These are phyloP conservation scores for Invenusta paracnida DNA, from an alignment of 2,888 invertebrate species.

Conservation along the genomic window DNA sequence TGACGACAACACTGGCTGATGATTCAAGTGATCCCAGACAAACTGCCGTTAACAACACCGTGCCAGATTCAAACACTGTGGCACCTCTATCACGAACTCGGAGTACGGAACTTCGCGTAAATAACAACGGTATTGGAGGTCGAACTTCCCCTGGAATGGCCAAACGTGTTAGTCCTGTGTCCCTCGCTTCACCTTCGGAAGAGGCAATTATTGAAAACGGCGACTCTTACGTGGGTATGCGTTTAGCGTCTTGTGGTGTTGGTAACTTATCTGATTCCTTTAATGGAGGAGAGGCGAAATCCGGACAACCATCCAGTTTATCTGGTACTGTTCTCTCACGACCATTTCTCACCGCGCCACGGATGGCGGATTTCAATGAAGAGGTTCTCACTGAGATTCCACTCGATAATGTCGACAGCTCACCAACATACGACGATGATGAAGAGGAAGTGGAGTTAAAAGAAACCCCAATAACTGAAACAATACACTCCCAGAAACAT, in stretches of 20 bases:
- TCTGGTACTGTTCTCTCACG: not conserved
- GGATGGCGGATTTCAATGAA: not conserved
- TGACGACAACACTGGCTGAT: not conserved
- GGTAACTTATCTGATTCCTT: not conserved
- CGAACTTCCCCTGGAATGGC: not conserved
- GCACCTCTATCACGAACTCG: not conserved
- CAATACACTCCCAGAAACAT: not conserved
- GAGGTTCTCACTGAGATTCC: not conserved
- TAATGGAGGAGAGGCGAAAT: not conserved
- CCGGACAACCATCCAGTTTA: not conserved
- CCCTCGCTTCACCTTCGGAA: not conserved
- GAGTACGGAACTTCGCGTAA: not conserved
- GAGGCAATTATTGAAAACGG: not conserved
- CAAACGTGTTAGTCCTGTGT: not conserved
- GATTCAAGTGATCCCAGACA: not conserved
- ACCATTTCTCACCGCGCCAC: not conserved
- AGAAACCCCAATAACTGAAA: too few species aligned
- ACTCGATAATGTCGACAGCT: not conserved
- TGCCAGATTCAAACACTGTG: too few species aligned
- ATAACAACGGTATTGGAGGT: too few species aligned
- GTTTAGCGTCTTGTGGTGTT: not conserved
- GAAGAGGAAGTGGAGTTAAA: too few species aligned
- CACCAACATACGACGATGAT: not conserved
- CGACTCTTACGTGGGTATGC: slow-evolving; percentile 6
- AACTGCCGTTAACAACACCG: too few species aligned